Evolutionary conservation across 2,888 invertebrate genomes (phyloP).

Genomic region (Eremobia ochroleuca): DNA sequence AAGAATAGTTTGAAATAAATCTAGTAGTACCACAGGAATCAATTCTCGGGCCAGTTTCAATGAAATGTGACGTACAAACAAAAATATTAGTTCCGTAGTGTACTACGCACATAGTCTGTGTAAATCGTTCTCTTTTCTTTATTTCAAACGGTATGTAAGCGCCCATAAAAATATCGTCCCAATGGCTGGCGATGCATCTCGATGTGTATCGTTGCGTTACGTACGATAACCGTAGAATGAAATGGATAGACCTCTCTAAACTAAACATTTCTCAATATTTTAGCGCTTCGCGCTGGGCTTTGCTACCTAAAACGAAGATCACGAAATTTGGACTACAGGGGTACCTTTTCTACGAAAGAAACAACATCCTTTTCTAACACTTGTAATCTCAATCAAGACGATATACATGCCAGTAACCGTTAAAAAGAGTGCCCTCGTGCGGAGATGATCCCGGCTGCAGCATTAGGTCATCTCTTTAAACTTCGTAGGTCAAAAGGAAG

Average conservation of each 20-base stretch:
- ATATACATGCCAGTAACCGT: too few species aligned
- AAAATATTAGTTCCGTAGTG: not conserved
- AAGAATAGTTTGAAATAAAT: not conserved
- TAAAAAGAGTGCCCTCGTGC: too few species aligned
- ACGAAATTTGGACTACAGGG: too few species aligned
- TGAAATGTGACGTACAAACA: not conserved
- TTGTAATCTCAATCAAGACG: not conserved
- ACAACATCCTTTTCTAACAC: not conserved
- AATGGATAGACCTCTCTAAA: conserved; percentile 7
- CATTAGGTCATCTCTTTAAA: too few species aligned
- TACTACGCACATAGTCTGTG: not conserved
- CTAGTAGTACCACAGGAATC: conserved; percentile 12
- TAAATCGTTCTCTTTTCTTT: conserved; percentile 21
- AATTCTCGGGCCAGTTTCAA: not conserved
- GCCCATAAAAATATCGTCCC: conserved; percentile 22
- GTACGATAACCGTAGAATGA: conserved; percentile 2
- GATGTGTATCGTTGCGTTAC: conserved; percentile 33
- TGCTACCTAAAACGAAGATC: too few species aligned
- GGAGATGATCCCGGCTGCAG: too few species aligned
- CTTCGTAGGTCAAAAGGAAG: too few species aligned
- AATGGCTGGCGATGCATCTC: conserved; percentile 31
- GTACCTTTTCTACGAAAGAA: not conserved
- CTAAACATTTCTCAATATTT: too few species aligned
- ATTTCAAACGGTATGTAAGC: not conserved
- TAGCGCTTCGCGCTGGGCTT: too few species aligned